Evolutionary conservation across 2,797 vertebrate species (phyloP).

Genomic region (Typhlichthys eigenmanni): DNA sequence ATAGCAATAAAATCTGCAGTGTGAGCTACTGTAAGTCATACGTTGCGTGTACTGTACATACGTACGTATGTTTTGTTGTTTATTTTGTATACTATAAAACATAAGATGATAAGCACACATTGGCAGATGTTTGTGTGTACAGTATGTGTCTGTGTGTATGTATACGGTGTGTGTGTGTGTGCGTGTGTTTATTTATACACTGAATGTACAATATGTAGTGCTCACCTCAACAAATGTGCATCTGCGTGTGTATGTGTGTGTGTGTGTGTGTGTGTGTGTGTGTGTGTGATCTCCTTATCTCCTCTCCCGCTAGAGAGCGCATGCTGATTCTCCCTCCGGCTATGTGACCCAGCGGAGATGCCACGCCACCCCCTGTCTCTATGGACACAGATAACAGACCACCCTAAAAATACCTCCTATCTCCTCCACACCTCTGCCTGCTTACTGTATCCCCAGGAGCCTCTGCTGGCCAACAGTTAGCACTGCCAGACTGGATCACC

Average conservation of each 20-base stretch:
- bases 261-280: constrained; percentile 8
- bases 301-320: constrained; percentile 42
- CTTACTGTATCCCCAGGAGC: constrained; percentile 54
- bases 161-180: background rate
- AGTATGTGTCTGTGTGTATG: background rate
- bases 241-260: constrained; percentile 24
- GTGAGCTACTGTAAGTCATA: too few species aligned
- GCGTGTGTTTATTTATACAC: constrained; percentile 8
- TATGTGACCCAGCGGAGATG: constrained; percentile 67
- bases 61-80: too few species aligned
- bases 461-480: constrained; percentile 41
- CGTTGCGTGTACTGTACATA: too few species aligned
- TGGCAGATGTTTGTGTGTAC: constrained; percentile 14
- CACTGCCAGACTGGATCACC: constrained; percentile 61
- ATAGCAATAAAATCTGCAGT: too few species aligned
- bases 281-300: constrained; percentile 53
- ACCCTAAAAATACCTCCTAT: constrained; percentile 76
- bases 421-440: constrained; percentile 62
- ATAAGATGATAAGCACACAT: constrained; percentile 1
- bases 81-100: too few species aligned
- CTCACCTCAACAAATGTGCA: background rate
- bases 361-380: constrained; percentile 47
- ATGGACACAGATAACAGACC: constrained; percentile 67
- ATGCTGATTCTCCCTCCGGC: constrained; percentile 59
- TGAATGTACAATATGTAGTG: constrained; percentile 24